Evolutionary conservation across 2,797 vertebrate species (phyloP).

Genomic region (Eidolon dupreanum): DNA sequence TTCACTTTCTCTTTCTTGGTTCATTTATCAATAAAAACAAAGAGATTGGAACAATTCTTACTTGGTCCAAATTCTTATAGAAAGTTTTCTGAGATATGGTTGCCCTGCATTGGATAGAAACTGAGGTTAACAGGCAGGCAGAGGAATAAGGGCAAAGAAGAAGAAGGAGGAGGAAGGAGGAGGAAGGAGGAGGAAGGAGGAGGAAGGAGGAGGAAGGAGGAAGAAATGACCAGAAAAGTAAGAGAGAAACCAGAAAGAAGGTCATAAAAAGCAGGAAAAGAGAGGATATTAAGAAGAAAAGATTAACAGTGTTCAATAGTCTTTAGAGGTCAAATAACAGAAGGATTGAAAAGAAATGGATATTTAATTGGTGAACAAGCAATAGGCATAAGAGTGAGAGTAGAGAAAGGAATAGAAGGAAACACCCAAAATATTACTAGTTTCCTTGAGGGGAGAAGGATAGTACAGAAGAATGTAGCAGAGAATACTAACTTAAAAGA

Average conservation of each 20-base stretch:
- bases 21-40: background rate
- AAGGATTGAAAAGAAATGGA: background rate
- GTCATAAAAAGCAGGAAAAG: background rate
- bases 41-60: background rate
- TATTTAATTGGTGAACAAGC: background rate
- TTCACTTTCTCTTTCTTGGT: background rate
- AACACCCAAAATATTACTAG: background rate
- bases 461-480: background rate
- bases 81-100: background rate
- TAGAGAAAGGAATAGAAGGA: background rate
- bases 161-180: too few species aligned
- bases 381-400: background rate
- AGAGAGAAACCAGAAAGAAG: background rate
- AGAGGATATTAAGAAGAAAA: background rate
- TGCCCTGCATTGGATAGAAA: background rate
- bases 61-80: background rate
- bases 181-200: too few species aligned
- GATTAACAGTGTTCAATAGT: background rate
- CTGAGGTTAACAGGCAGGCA: background rate
- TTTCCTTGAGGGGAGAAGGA: background rate
- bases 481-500: background rate
- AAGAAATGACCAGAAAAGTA: background rate
- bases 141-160: background rate
- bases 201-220: too few species aligned
- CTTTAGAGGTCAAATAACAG: background rate